Conservation (phyloP, 1,140 invertebrate species). For the Drosophila aff. region DNA sequence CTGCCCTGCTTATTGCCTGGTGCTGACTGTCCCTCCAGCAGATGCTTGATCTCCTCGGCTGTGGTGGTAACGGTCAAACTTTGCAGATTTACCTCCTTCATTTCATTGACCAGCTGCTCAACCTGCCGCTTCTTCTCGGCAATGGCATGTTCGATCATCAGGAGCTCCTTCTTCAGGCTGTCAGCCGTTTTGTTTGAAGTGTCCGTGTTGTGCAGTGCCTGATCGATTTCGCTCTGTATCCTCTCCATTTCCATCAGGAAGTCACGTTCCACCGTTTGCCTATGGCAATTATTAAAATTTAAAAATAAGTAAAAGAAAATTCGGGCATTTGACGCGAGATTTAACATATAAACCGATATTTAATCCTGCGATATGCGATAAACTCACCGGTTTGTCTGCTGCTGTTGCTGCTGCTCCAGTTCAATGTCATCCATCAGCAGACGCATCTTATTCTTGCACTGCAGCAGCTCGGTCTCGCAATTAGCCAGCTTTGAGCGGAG, state of each 20-base stretch:
- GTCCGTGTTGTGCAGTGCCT: conserved; percentile 92
- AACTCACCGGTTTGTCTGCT: conserved; percentile 75
- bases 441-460: conserved; percentile 95
- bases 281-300: conserved; percentile 38
- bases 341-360: no score
- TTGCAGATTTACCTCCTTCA: conserved; percentile 96
- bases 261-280: conserved; percentile 90
- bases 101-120: conserved; percentile 93
- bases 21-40: conserved; percentile 88
- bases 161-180: conserved; percentile 91
- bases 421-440: conserved; percentile 89
- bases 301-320: background rate
- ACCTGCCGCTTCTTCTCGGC: conserved; percentile 94
- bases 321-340: no score
- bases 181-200: conserved; percentile 92
- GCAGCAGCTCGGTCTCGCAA: conserved; percentile 94
- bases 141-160: conserved; percentile 91
- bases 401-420: conserved; percentile 84
- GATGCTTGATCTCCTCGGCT: conserved; percentile 91
- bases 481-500: conserved; percentile 93
- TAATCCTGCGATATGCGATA: no score
- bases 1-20: conserved; percentile 92
- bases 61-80: conserved; percentile 93
- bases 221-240: conserved; percentile 92
- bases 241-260: conserved; percentile 92